Evolutionary conservation across 2,113 vertebrate genomes (phyloP), one percentile per base, ranked within the genome.

Genomic region (Sarotherodon lohbergeri): DNA sequence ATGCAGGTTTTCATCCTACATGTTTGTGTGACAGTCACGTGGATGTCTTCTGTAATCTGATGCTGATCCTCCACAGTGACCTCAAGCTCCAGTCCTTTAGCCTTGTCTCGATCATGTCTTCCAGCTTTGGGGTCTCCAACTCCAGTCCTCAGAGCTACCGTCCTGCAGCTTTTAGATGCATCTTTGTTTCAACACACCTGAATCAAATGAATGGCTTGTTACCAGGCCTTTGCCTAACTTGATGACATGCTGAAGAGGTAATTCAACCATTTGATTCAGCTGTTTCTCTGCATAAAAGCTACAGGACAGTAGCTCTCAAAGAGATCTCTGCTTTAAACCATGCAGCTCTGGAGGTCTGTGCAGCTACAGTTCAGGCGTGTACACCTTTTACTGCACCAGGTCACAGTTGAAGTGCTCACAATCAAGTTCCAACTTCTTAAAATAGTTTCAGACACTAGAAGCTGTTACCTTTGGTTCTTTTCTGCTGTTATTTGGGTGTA

Each of bases 101-200:
- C 1, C n/a, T 0, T 1, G 36, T 71, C 36, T 41, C 63, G 11
- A 71, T 68, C 63, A 14, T 22, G 32, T 66, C 61, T 66, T 66
- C 61, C 7, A 2, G 19, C 63, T 68, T 68, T 5, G 16, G 14
- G 29, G 29, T 61, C 27, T 61, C 57, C 57, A 61, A 10, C 57
- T 61, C 14, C 14, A 61, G 57, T 61, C 57, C 57, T 34, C 29
- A 61, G 57, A 34, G 29, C 59, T 61, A 61, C 59, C 0, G 29
- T 61, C 29, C 29, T 61, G 1, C 57, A 61, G 57, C 29, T 61
- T 61, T 61, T 1, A 61, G 57, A 61, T 34, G 57, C 57, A 10
- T 61, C 9, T 14, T 61, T 61, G 8, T 61, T 61, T 2, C 0
- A 0, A 61, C 0, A 34, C 57, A 61, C 29, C 29, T 61, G 57